phyloP scores from a whole-genome alignment of 1,140 invertebrate species.

The Bacillus rossius region DNA sequence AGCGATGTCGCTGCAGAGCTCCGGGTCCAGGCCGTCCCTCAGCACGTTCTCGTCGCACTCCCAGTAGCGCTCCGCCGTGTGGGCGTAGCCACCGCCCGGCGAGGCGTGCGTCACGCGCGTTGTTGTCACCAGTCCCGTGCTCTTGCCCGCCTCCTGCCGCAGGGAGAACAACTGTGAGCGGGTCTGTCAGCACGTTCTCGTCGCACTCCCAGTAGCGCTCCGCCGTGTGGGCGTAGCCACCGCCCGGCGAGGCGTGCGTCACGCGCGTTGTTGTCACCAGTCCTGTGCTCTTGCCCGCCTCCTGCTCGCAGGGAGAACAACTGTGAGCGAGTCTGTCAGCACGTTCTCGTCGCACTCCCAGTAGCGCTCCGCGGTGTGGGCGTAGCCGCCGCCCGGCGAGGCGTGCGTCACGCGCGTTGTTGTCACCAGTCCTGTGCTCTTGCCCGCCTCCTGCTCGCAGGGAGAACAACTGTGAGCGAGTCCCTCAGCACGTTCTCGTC shows the following conservation, averaged over 20 bases:
- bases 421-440: no score
- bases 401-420: no score
- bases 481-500: no score
- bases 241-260: conserved; percentile 75
- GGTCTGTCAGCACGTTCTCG: conserved; percentile 24
- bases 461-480: no score
- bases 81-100: conserved; percentile 58
- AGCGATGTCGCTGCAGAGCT: conserved; percentile 45
- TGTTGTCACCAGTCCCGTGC: neutral
- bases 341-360: no score
- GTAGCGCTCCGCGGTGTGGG: no score
- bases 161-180: no score
- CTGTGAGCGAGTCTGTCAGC: no score
- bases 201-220: conserved; percentile 66
- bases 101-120: conserved; percentile 1
- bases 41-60: conserved; percentile 51
- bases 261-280: conserved; percentile 70
- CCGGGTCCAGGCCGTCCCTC: conserved; percentile 14
- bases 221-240: conserved; percentile 60
- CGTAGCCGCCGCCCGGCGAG: no score
- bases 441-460: no score
- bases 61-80: conserved; percentile 58
- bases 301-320: no score
- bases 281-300: conserved; percentile 13
- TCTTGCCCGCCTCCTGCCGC: neutral